These are phyloP conservation scores for Apotomis turbidana DNA, from an alignment of 2,888 invertebrate species.

Conservation along the genomic window DNA sequence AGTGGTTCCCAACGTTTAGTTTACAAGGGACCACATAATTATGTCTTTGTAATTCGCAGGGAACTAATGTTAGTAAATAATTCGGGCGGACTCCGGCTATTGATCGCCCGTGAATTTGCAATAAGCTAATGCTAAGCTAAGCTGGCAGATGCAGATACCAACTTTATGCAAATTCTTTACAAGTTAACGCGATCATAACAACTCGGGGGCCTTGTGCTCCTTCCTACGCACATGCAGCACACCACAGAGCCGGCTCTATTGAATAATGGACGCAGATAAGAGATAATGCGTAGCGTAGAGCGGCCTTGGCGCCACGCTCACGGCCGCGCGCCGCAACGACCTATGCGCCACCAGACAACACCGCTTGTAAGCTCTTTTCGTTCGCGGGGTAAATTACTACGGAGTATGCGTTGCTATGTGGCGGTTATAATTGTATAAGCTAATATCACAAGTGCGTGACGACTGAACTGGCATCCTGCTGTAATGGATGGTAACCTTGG, in stretches of 20 bases:
- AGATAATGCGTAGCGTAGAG: constrained; percentile 30
- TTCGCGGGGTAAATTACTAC: not conserved
- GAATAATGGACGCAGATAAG: constrained; percentile 37
- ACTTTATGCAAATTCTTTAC: too few species aligned
- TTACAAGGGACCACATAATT: too few species aligned
- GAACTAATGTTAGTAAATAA: too few species aligned
- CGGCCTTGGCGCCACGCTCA: constrained; percentile 28
- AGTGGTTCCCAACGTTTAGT: too few species aligned
- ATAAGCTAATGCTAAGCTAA: too few species aligned
- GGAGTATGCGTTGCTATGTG: not conserved
- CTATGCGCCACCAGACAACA: not conserved
- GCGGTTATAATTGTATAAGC: constrained; percentile 13
- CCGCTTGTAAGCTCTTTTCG: not conserved
- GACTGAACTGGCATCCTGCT: not conserved
- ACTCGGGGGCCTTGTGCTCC: not conserved
- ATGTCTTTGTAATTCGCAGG: too few species aligned
- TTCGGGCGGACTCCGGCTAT: too few species aligned
- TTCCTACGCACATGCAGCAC: not conserved
- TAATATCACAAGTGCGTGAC: not conserved
- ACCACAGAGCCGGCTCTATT: constrained; percentile 27
- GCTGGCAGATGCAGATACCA: too few species aligned
- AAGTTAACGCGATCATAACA: not conserved
- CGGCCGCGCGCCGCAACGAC: not conserved
- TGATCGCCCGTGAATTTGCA: too few species aligned
- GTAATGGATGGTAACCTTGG: constrained; percentile 3